A percentile compares a stretch with the other conserved stretches of the same genome.
Conservation (phyloP, 1,140 invertebrate genomes). For the Drosophila miranda region DNA sequence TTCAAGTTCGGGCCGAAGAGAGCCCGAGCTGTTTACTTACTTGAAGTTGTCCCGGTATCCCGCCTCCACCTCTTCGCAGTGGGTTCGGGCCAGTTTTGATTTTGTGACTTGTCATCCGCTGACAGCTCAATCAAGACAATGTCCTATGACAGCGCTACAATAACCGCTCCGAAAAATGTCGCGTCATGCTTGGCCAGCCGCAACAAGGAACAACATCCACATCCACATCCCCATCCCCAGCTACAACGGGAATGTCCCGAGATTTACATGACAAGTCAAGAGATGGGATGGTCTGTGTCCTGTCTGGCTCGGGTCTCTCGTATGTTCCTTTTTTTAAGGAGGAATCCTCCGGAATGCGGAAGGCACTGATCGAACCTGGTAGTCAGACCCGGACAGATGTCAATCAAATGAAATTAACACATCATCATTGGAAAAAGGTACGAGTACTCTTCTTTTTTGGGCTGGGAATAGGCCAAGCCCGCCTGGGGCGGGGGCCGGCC, state of each 20-base stretch:
- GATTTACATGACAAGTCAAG: slow-evolving; percentile 53
- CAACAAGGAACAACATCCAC: slow-evolving; percentile 47
- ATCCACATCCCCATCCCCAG: no score
- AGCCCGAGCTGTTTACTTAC: slow-evolving; percentile 1
- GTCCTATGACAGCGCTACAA: slow-evolving; percentile 24
- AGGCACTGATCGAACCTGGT: slow-evolving; percentile 1
- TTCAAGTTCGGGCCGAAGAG: slow-evolving; percentile 22
- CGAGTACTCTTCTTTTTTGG: background rate
- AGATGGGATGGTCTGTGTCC: slow-evolving; percentile 2
- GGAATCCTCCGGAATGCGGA: slow-evolving; percentile 22
- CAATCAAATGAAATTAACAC: slow-evolving; percentile 77
- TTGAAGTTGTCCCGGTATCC: background rate
- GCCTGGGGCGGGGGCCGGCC: slow-evolving; percentile 29
- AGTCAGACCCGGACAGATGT: slow-evolving; percentile 61
- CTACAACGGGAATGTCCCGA: slow-evolving; percentile 1
- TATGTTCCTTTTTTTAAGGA: slow-evolving; percentile 39
- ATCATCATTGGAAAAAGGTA: slow-evolving; percentile 49
- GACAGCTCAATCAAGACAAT: slow-evolving; percentile 48
- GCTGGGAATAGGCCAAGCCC: slow-evolving; percentile 12
- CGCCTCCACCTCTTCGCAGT: no score
- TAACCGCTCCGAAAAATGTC: slow-evolving; percentile 41
- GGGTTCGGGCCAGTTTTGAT: slow-evolving; percentile 1
- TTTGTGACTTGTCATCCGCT: slow-evolving; percentile 31
- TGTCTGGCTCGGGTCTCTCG: background rate
- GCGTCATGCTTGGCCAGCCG: slow-evolving; percentile 61